A percentile compares a stretch with the other conserved stretches of the same genome.
These are phyloP conservation scores for Hyles vespertilio DNA, from an alignment of 1,140 invertebrate genomes.

Conservation along the genomic window DNA sequence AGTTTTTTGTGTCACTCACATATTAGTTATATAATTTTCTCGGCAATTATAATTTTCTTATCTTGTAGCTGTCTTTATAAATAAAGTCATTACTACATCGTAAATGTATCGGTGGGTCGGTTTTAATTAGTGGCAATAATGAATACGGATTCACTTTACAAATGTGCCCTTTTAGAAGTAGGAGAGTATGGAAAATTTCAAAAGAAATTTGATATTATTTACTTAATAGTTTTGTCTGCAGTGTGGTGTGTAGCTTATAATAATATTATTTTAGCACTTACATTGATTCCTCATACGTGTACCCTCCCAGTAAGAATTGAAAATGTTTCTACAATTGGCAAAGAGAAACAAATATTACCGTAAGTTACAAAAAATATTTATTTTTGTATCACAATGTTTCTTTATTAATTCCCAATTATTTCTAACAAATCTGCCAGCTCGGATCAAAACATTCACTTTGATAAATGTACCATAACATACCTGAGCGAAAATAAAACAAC, in stretches of 20 bases:
- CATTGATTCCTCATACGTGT: conserved; percentile 45
- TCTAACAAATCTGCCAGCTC: conserved; percentile 13
- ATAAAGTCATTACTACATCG: too few relatives aligned
- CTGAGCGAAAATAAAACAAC: conserved; percentile 34
- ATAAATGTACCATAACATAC: conserved; percentile 33
- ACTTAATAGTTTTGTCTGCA: conserved; percentile 33
- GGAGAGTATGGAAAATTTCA: conserved; percentile 44
- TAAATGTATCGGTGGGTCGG: too few relatives aligned
- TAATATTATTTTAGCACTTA: conserved; percentile 44
- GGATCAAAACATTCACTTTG: conserved; percentile 18
- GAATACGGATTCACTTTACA: conserved; percentile 34
- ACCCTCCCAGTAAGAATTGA: conserved; percentile 36
- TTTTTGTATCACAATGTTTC: not conserved
- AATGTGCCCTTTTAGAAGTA: conserved; percentile 41
- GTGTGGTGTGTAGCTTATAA: conserved; percentile 44
- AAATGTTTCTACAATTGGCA: conserved; percentile 37
- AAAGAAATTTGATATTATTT: conserved; percentile 46
- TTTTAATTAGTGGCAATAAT: not conserved
- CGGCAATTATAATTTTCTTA: too few relatives aligned
- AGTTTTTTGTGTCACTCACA: too few relatives aligned
- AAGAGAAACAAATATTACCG: conserved; percentile 47
- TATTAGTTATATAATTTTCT: too few relatives aligned
- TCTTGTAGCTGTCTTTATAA: too few relatives aligned
- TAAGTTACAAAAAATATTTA: conserved; percentile 27
- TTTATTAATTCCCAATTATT: conserved; percentile 12